Conservation (phyloP, 2,888 invertebrate species). For the Hecatera dysodea region DNA sequence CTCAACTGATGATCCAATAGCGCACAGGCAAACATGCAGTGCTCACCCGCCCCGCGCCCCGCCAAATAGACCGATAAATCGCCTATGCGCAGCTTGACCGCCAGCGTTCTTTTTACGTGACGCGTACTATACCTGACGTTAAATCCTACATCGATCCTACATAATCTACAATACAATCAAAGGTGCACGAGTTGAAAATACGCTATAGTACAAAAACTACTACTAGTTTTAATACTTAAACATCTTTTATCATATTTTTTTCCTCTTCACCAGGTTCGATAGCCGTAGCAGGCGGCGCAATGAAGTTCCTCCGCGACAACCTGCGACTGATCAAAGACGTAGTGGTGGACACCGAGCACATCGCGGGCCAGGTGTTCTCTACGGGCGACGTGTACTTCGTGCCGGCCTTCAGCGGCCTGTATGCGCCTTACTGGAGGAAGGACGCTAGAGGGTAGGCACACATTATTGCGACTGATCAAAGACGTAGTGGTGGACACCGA, state of each 20-base stretch:
- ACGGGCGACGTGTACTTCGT: conserved; percentile 99
- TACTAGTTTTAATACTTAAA: no score
- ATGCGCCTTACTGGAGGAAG: conserved; percentile 99
- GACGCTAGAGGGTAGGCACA: conserved; percentile 96
- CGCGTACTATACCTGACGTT: no score
- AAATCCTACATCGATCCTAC: no score
- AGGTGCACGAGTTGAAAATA: background rate
- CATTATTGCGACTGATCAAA: conserved; percentile 93
- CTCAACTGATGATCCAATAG: no score
- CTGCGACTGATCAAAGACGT: conserved; percentile 95
- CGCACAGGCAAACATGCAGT: no score
- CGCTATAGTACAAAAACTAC: no score
- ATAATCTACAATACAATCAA: no score
- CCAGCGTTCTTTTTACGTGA: no score
- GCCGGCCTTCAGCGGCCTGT: conserved; percentile 98
- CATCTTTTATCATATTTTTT: no score
- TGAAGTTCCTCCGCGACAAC: conserved; percentile 98
- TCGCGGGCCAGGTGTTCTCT: conserved; percentile 95
- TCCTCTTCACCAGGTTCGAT: conserved; percentile 92
- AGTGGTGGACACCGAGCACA: conserved; percentile 92
- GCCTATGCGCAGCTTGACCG: no score
- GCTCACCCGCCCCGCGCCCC: no score
- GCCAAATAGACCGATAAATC: no score
- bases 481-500: conserved; percentile 93
- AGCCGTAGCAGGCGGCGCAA: conserved; percentile 97